Percentiles rank a stretch among this genome's conserved stretches.
These are phyloP conservation scores for Eurois occulta DNA, from an alignment of 2,888 invertebrate species.

Conservation along the genomic window DNA sequence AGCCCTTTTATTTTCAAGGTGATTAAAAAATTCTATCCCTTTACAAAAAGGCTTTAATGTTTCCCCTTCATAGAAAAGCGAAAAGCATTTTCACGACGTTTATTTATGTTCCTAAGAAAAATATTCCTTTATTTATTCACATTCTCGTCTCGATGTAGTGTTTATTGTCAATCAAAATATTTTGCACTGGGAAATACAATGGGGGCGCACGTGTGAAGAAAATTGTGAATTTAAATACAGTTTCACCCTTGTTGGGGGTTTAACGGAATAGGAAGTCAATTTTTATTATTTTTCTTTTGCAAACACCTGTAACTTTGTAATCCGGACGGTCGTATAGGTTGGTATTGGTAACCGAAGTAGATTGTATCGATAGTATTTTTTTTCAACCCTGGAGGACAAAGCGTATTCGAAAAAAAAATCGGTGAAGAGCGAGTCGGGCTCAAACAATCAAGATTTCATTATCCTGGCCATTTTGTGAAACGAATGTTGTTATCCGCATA, in stretches of 20 bases:
- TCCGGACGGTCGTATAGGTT: not conserved
- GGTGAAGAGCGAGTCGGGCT: not conserved
- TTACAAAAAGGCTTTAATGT: conserved; percentile 72
- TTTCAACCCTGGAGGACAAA: not conserved
- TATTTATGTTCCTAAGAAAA: conserved; percentile 58
- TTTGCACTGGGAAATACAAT: conserved; percentile 61
- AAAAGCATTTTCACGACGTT: conserved; percentile 60
- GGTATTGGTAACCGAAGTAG: not conserved
- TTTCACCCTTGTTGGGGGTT: conserved; percentile 56
- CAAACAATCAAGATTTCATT: not conserved
- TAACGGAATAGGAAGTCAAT: conserved; percentile 49
- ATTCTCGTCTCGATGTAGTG: conserved; percentile 66
- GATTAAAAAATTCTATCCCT: conserved; percentile 82
- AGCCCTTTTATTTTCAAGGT: conserved; percentile 77
- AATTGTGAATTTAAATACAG: conserved; percentile 68
- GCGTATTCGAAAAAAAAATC: not conserved
- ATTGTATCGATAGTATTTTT: conserved; percentile 11
- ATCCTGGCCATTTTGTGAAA: too few species aligned
- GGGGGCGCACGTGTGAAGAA: conserved; percentile 63
- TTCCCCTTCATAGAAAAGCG: conserved; percentile 67
- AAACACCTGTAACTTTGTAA: conserved; percentile 43
- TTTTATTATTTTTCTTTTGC: conserved; percentile 43
- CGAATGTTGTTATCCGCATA: not conserved
- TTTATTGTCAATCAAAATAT: conserved; percentile 77
- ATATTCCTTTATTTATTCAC: conserved; percentile 68